Conservation (phyloP, 2,113 vertebrate species). For the Megatriorchis doriae region DNA sequence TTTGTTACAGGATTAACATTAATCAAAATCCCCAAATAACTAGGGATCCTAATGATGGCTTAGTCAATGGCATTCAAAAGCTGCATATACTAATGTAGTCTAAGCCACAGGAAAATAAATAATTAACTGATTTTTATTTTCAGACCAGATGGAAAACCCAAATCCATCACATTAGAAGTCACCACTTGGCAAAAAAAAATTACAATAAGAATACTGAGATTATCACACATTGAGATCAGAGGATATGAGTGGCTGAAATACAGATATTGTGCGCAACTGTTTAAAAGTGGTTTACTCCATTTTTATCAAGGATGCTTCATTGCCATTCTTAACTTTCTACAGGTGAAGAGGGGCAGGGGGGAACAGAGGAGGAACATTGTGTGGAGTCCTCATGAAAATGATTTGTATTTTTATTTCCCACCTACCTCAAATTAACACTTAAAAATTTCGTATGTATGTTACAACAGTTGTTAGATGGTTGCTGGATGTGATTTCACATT, state of each 20-base stretch:
- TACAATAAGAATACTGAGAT: not conserved
- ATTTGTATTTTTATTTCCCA: not conserved
- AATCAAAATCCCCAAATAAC: not conserved
- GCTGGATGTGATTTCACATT: not conserved
- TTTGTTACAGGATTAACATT: not conserved
- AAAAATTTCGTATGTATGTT: not conserved
- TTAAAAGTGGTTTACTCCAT: not conserved
- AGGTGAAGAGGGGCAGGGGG: not conserved
- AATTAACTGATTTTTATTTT: not conserved
- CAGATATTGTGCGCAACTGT: accelerated
- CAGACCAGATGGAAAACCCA: not conserved
- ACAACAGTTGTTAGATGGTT: not conserved
- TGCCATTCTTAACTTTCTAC: not conserved
- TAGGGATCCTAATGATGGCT: not conserved
- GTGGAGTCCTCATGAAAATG: not conserved
- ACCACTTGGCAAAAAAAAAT: not conserved
- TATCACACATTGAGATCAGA: not conserved
- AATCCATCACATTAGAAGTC: not conserved
- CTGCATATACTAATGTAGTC: not conserved
- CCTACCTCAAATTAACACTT: not conserved
- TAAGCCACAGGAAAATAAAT: not conserved
- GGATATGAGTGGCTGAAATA: not conserved
- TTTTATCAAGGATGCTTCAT: not conserved
- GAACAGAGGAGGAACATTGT: not conserved
- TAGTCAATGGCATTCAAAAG: not conserved